Evolutionary conservation across 2,113 vertebrate species (phyloP), one percentile per base, ranked within the genome.

Genomic region (Eretmochelys imbricata): DNA sequence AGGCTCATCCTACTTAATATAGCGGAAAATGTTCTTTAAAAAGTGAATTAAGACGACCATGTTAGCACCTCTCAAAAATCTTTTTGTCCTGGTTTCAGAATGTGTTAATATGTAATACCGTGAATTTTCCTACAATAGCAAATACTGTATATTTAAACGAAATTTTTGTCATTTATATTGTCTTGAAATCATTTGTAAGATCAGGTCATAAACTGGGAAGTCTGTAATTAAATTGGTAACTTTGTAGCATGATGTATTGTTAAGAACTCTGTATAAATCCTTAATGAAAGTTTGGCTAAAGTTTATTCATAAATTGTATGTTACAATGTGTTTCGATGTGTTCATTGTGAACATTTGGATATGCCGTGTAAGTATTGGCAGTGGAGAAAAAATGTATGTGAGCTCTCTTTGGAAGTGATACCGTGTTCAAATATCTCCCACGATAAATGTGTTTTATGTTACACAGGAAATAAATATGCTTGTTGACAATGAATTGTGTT

Each of bases 181-280:
- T 98, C 96, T 97, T 97, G 95, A 91, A 98, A 79, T 98, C 96
- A 97, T 98, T 95, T 98, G 97, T 98, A 98, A 97, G 85, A 95
- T 95, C 95, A 89, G 96, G 92, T 97, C 94, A 97, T 96, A 97
- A 98, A 93, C 96, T 89, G 80, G 89, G 94, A 96, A 98, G 95
- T 94, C 95, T 96, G 95, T 98, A 96, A 94, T 97, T 97, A 95
- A 95, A 93, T 95, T 94, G 94, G 95, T 98, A 98, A 98, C 96
- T 98, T 97, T 97, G 97, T 97, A 98, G 98, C 98, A 98, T 98
- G 98, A 85, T 96, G 96, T 98, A 97, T 97, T 96, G 97, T 98
- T 96, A 90, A 96, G 94, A 97, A 96, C 90, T 97, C 97, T 97
- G 91, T 97, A 98, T 96, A 95, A 97, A 98, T 95, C 88, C 93